phyloP scores from a whole-genome alignment of 1,140 invertebrate species.

The Anagrus nilaparvatae region DNA sequence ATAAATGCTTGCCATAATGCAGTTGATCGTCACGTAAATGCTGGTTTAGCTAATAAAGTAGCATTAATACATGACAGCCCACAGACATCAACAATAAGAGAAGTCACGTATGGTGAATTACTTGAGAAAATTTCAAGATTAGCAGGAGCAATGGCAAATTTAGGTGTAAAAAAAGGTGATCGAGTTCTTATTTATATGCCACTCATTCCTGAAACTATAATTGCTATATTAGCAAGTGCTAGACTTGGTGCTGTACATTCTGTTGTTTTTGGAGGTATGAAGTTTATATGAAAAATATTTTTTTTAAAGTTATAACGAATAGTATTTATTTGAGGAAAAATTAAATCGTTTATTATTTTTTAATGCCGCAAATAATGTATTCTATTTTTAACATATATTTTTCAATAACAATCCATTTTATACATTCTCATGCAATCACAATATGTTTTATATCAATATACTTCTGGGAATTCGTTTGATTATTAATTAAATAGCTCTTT shows the following conservation, averaged over 20 bases:
- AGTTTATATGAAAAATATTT: constrained; percentile 18
- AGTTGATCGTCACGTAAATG: constrained; percentile 76
- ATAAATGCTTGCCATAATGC: constrained; percentile 90
- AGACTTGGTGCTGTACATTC: constrained; percentile 79
- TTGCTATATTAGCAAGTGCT: constrained; percentile 74
- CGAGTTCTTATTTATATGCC: constrained; percentile 86
- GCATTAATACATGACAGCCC: constrained; percentile 88
- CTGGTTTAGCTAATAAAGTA: constrained; percentile 63
- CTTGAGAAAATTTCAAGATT: constrained; percentile 65
- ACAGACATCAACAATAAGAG: constrained; percentile 60
- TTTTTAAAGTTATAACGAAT: no score
- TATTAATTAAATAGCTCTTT: no score
- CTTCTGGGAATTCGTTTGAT: no score
- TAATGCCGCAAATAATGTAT: no score
- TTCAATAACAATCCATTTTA: no score
- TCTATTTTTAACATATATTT: no score
- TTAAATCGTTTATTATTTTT: no score
- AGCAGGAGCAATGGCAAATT: constrained; percentile 60
- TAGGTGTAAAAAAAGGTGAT: constrained; percentile 69
- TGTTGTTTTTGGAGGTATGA: constrained; percentile 80
- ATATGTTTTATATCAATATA: no score
- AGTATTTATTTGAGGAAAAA: no score
- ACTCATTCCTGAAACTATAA: constrained; percentile 74
- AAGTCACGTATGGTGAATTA: constrained; percentile 73
- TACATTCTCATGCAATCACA: no score